These are phyloP conservation scores for Drosophila parvula DNA, from an alignment of 1,140 invertebrate species.

Conservation along the genomic window DNA sequence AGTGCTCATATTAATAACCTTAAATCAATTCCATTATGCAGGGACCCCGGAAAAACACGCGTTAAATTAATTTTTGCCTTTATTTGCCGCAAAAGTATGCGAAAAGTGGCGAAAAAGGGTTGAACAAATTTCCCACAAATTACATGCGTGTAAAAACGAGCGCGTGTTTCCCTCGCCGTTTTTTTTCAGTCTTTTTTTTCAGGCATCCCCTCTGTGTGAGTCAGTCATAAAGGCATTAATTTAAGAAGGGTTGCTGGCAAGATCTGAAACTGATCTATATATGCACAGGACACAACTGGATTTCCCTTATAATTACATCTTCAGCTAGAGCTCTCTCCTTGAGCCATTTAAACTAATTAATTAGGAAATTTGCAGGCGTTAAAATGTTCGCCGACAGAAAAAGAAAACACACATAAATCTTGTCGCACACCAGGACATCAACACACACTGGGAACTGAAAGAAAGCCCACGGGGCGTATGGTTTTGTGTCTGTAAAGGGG, in stretches of 20 bases:
- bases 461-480: conserved; percentile 50
- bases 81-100: conserved; percentile 56
- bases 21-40: conserved; percentile 83
- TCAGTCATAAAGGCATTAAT: conserved; percentile 68
- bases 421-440: conserved; percentile 65
- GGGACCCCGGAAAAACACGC: conserved; percentile 69
- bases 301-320: conserved; percentile 34
- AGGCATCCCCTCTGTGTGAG: background rate
- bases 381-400: conserved; percentile 71
- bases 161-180: conserved; percentile 32
- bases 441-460: conserved; percentile 29
- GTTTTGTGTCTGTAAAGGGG: conserved; percentile 24
- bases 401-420: conserved; percentile 78
- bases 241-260: conserved; percentile 1
- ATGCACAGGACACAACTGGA: conserved; percentile 16
- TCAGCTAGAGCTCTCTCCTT: background rate
- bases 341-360: conserved; percentile 74
- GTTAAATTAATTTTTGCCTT: conserved; percentile 83
- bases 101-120: conserved; percentile 58
- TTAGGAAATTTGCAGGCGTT: conserved; percentile 79
- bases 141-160: conserved; percentile 72
- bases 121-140: conserved; percentile 74
- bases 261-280: conserved; percentile 32
- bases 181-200: conserved; percentile 21
- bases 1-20: conserved; percentile 79